Conservation (phyloP, 2,888 invertebrate species). For the Agapostemon virescens region DNA sequence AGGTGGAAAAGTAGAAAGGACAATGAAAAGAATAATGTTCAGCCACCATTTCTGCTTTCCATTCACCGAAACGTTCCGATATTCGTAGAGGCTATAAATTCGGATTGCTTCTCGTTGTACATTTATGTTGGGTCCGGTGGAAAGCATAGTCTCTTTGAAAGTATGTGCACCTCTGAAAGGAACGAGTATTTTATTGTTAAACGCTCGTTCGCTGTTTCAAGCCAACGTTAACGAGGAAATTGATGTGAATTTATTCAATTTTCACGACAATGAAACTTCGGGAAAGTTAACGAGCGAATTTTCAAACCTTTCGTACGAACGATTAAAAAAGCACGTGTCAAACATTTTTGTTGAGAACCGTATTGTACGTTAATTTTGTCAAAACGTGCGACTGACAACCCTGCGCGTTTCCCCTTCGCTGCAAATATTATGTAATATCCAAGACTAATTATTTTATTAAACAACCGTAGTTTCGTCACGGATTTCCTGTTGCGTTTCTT, state of each 20-base stretch:
- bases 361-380: background rate
- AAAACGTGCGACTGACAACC: background rate
- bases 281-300: no score
- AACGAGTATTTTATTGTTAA: background rate
- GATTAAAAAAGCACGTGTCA: no score
- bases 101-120: background rate
- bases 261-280: no score
- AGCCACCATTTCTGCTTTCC: background rate
- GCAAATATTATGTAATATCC: no score
- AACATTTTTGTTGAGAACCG: no score
- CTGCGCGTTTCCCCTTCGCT: background rate
- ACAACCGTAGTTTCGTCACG: no score
- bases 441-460: no score
- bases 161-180: background rate
- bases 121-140: background rate
- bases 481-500: no score
- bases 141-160: background rate
- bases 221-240: no score
- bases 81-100: background rate
- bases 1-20: background rate
- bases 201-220: no score
- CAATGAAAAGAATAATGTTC: background rate
- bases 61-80: background rate
- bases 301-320: no score
- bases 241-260: no score